phyloP scores from a whole-genome alignment of 2,797 vertebrate genomes.

The Chromis chromis region DNA sequence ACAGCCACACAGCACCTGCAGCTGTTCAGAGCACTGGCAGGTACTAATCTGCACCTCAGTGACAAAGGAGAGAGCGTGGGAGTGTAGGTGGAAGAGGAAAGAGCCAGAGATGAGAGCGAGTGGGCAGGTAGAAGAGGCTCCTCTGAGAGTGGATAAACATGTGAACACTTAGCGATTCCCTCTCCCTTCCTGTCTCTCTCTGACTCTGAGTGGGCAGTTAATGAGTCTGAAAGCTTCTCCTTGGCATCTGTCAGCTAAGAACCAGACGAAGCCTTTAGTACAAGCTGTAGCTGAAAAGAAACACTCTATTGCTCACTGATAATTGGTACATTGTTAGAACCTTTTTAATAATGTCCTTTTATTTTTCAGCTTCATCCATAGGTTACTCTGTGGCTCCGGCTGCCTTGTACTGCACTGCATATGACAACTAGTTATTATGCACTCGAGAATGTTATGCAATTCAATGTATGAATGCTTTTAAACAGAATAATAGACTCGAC shows the following conservation, averaged over 20 bases:
- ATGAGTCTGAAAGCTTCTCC: conserved; percentile 81
- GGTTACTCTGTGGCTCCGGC: not conserved
- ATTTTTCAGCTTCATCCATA: conserved; percentile 23
- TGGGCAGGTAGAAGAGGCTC: conserved; percentile 76
- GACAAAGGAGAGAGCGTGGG: conserved; percentile 66
- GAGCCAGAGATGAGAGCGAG: conserved; percentile 64
- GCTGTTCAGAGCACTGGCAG: conserved; percentile 49
- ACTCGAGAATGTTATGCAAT: not conserved
- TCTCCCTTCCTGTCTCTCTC: conserved; percentile 65
- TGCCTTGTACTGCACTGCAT: not conserved
- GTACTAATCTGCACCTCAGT: conserved; percentile 61
- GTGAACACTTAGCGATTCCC: conserved; percentile 73
- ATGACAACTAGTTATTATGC: conserved; percentile 10
- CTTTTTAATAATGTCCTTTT: conserved; percentile 6
- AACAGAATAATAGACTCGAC: not conserved
- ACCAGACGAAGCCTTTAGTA: conserved; percentile 60
- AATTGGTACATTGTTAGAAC: conserved; percentile 48
- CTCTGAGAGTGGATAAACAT: conserved; percentile 78
- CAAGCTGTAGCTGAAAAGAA: conserved; percentile 52
- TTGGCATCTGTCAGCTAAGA: conserved; percentile 73
- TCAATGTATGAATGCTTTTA: conserved; percentile 4
- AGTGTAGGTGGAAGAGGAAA: conserved; percentile 73
- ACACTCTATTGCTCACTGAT: conserved; percentile 63
- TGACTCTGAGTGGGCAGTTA: conserved; percentile 78
- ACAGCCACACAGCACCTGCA: conserved; percentile 37